Conservation (phyloP, 2,888 invertebrate genomes). For the Himalopsyche japonica region DNA sequence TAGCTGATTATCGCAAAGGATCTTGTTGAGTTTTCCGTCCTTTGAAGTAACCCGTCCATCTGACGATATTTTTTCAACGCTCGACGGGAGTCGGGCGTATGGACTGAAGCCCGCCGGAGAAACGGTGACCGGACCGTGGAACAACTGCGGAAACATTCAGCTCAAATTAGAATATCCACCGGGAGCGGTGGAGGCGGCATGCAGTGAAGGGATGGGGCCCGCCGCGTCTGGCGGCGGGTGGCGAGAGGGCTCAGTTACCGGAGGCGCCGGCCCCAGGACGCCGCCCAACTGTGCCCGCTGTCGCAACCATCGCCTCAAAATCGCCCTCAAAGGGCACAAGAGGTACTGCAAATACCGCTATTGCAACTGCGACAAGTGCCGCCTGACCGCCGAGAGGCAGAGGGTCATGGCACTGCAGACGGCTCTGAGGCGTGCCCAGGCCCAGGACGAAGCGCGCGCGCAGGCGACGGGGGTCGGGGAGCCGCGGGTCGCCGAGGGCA, state of each 20-base stretch:
- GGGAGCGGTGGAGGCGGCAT: conserved; percentile 37
- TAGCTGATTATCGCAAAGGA: not conserved
- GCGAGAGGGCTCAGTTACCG: conserved; percentile 57
- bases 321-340: conserved; percentile 89
- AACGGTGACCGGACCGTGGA: not conserved
- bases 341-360: conserved; percentile 84
- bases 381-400: conserved; percentile 83
- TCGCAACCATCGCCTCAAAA: conserved; percentile 87
- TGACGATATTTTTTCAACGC: not conserved
- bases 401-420: conserved; percentile 89
- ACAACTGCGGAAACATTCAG: conserved; percentile 33
- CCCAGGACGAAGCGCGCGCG: conserved; percentile 77
- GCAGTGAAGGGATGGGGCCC: conserved; percentile 57
- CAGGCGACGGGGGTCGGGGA: conserved; percentile 53
- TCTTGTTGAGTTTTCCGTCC: not conserved
- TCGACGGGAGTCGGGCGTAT: not conserved
- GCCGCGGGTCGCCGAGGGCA: conserved; percentile 55
- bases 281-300: conserved; percentile 93
- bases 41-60: not conserved
- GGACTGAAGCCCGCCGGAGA: not conserved
- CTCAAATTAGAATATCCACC: conserved; percentile 32
- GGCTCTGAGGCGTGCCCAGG: conserved; percentile 79
- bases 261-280: conserved; percentile 68
- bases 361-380: conserved; percentile 86
- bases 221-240: conserved; percentile 50